Evolutionary conservation across 2,113 vertebrate genomes (phyloP), one percentile per base, ranked within the genome.

Genomic region (Salvator merianae): DNA sequence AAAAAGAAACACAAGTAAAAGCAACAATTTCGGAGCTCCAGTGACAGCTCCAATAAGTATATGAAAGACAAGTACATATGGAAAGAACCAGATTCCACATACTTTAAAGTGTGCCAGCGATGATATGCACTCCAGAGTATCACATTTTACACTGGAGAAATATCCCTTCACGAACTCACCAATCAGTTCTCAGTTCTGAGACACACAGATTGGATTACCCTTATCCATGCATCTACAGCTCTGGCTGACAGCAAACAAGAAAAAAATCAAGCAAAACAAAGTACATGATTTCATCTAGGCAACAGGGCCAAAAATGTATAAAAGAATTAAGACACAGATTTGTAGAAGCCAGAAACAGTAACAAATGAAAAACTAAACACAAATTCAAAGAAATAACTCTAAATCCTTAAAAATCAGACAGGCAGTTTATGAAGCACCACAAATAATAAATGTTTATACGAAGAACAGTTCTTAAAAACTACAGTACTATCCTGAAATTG

Each of bases 121-220:
- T 68, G 20, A 71, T 84, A 79, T 50, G 55, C 69, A 53, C 77
- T 79, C 24, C 43, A 12, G 38, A 72, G 59, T 85, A 79, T 79
- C 83, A 85, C 59, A 79, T 85, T 79, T 79, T 73, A 73, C 69
- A 79, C 36, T 65, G 82, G 55, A 71, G 36, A 50, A 79, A 79
- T 40, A 79, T 79, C 77, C 40, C 32, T 73, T 79, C 40, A 7
- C 73, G 55, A 79, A 79, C 14, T 47, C 62, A 73, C 77, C 69
- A 79, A 73, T 79, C 83, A 73, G 72, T 16, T 50, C 79, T 71
- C 77, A 69, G 20, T 65, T 65, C 69, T 47, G 28, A 79, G n/a
- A 38, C 36, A 79, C 32, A 72, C 53, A 85, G 77, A 79, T 79
- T 85, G 40, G 55, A 73, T 85, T 85, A 85, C 77, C 40, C 38